These are phyloP conservation scores for Cryptotermes secundus DNA, from an alignment of 1,140 invertebrate species.

Conservation along the genomic window DNA sequence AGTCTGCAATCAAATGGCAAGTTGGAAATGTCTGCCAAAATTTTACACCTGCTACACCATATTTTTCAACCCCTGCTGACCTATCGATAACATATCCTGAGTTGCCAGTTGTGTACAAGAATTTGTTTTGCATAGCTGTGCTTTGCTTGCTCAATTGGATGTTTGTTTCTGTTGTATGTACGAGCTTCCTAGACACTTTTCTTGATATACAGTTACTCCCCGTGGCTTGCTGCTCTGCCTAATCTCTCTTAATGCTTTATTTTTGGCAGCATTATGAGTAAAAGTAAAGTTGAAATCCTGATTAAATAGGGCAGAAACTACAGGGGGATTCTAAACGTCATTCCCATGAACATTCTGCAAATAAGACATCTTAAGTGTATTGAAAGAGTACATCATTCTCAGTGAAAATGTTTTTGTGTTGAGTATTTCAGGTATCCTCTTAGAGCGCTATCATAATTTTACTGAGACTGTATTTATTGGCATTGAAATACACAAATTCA, in stretches of 20 bases:
- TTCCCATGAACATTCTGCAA: background rate
- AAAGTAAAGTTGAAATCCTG: background rate
- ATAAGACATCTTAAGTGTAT: background rate
- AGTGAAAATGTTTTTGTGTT: background rate
- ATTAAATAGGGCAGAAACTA: background rate
- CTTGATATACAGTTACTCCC: background rate
- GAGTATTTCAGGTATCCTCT: background rate
- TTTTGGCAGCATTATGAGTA: background rate
- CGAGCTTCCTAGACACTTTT: background rate
- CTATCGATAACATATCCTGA: too few relatives aligned
- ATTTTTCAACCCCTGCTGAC: too few relatives aligned
- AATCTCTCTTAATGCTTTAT: background rate
- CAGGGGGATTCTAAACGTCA: background rate
- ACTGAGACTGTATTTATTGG: background rate
- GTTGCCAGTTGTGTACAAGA: background rate
- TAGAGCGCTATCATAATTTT: background rate
- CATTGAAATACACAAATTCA: background rate
- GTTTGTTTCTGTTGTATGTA: background rate
- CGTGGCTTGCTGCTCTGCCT: background rate
- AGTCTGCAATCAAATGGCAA: too few relatives aligned
- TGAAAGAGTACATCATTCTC: background rate
- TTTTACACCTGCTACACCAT: too few relatives aligned
- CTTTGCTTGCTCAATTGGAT: background rate
- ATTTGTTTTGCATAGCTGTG: background rate
- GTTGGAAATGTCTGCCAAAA: too few relatives aligned